Conservation (phyloP, 2,888 invertebrate species). For the Hyposoter dolosus region DNA sequence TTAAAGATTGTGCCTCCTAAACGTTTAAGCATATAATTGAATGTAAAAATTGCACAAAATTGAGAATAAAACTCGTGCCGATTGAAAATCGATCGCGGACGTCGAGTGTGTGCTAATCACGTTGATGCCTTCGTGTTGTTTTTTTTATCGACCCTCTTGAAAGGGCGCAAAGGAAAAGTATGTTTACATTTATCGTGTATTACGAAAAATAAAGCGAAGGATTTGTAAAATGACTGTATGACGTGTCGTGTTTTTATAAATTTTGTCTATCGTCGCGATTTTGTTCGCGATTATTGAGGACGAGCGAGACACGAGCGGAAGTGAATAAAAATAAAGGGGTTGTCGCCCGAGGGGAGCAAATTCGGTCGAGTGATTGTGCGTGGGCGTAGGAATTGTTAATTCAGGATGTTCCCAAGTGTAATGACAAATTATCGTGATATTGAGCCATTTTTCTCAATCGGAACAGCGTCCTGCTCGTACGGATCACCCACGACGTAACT, state of each 20-base stretch:
- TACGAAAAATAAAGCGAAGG: conserved; percentile 22
- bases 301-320: conserved; percentile 26
- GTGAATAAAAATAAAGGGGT: not conserved
- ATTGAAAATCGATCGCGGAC: conserved; percentile 41
- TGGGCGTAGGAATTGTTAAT: conserved; percentile 21
- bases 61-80: not conserved
- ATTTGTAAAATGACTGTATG: not conserved
- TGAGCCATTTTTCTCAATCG: conserved; percentile 33
- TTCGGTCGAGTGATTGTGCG: conserved; percentile 6
- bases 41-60: not conserved
- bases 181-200: not conserved
- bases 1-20: conserved; percentile 27
- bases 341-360: not conserved
- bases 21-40: not conserved
- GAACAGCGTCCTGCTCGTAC: conserved; percentile 1
- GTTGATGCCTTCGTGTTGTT: conserved; percentile 52
- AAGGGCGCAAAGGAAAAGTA: conserved; percentile 11
- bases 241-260: conserved; percentile 22
- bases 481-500: conserved; percentile 38
- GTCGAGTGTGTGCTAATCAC: conserved; percentile 58
- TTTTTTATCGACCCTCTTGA: conserved; percentile 18
- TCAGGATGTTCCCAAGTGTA: conserved; percentile 51
- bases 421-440: conserved; percentile 50
- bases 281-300: conserved; percentile 16
- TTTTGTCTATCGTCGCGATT: not conserved